Percentiles rank a stretch among this genome's conserved stretches.
These are phyloP conservation scores for Nephila pilipes DNA, from an alignment of 1,140 invertebrate species.

Conservation along the genomic window DNA sequence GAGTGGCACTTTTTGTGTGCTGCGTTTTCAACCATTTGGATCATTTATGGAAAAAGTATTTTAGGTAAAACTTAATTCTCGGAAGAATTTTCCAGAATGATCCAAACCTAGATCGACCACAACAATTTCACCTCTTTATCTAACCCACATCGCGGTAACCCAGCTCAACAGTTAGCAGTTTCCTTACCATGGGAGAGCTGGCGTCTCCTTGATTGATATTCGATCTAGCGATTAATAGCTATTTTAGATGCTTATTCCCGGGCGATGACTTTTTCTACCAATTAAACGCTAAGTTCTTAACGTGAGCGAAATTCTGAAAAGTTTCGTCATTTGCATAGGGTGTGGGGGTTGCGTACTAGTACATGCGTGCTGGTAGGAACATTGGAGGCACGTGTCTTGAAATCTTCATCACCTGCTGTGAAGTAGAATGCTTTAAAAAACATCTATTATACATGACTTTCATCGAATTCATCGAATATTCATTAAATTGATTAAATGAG, in stretches of 20 bases:
- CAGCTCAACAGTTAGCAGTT: not conserved
- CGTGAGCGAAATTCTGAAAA: constrained; percentile 50
- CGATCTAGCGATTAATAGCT: constrained; percentile 51
- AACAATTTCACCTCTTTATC: no score
- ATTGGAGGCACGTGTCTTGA: constrained; percentile 26
- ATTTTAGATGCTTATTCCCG: constrained; percentile 52
- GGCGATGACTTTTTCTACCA: constrained; percentile 53
- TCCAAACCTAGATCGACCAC: no score
- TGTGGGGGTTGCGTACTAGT: constrained; percentile 40
- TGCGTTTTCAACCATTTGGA: no score
- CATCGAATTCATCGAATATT: constrained; percentile 60
- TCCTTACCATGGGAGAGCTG: not conserved
- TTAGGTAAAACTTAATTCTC: no score
- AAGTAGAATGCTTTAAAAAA: not conserved
- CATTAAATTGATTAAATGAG: constrained; percentile 47
- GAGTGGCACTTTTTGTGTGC: no score
- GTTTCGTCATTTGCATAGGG: constrained; percentile 56
- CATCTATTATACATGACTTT: constrained; percentile 39
- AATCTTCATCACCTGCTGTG: constrained; percentile 15
- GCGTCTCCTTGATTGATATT: constrained; percentile 41
- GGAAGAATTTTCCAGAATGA: no score
- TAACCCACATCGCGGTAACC: not conserved
- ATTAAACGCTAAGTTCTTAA: constrained; percentile 52
- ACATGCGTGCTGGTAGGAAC: constrained; percentile 16
- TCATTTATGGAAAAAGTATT: no score